Base-by-base conservation (phyloP, 2,888 invertebrate species). In the Lasioglossum calceatum region DNA sequence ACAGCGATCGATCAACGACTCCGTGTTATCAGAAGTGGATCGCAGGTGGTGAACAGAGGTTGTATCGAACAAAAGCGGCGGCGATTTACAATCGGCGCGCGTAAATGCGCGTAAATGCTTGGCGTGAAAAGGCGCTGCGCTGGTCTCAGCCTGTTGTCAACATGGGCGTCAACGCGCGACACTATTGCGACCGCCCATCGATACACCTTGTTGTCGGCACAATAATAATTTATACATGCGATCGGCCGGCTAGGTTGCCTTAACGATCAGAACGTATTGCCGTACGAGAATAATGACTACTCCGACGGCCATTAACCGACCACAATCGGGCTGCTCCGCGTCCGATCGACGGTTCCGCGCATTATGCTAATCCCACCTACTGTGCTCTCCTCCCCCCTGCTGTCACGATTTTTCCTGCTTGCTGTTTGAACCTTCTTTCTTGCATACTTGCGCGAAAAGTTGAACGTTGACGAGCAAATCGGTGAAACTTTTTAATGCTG, bases 111-210 rank as follows among this genome's bases (percentile, higher is more conserved):
- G 50, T 39, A 54, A 74, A 74, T 19, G 19, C 42, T 74, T 74
- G 81, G 67, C 36, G 61, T 32, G 77, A 79, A 87, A 89, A 89
- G 70, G 79, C 81, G 61, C 70, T 54, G 80, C 81, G 61, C 70
- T 23, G 80, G 71, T 58, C 74, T 64, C 54, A 39, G 71, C 36
- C 47, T 44, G 81, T 74, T 79, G 87, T 89, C 23, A 23, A 89
- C 91, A 94, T 93, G 93, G 93, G 93, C 93, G 93, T 93, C 90
- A 91, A 93, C 93, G 90, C 82, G 90, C 90, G 87, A 88, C 88
- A 86, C 84, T 83, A 79, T 73, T 91, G 89, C 92, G 92, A 93
- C 93, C 93, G 93, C 94, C 94, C 93, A 93, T 94, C 92, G 89
- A 86, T 91, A 87, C 87, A 89, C 87, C 93, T 88, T 92, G 92